These are phyloP conservation scores for Leptogaster cylindrica DNA, from an alignment of 2,888 invertebrate genomes.

Conservation along the genomic window DNA sequence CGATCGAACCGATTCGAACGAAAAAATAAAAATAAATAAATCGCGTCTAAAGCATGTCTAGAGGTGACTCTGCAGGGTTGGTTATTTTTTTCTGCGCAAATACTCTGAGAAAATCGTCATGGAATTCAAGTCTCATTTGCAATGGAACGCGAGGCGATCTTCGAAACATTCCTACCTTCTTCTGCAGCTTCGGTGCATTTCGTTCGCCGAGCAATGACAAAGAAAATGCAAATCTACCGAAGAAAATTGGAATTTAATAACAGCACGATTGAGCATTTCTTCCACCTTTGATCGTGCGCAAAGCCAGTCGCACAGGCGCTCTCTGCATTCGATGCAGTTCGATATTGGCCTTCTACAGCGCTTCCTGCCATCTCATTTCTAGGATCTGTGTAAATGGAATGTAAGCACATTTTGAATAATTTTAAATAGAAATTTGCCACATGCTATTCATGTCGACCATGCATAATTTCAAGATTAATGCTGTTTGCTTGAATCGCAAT, in stretches of 20 bases:
- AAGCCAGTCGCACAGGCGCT: slow-evolving; percentile 8
- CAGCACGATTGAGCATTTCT: slow-evolving; percentile 37
- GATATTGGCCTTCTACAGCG: slow-evolving; percentile 26
- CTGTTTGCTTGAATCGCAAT: neutral
- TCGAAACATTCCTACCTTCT: neutral
- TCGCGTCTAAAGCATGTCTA: slow-evolving; percentile 18
- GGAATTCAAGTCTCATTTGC: no score
- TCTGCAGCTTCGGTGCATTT: slow-evolving; percentile 11
- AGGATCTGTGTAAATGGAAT: slow-evolving; percentile 26
- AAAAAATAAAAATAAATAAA: slow-evolving; percentile 7
- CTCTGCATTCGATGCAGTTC: slow-evolving; percentile 6
- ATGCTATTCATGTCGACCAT: slow-evolving; percentile 27
- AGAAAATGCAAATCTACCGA: slow-evolving; percentile 35
- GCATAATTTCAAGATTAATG: slow-evolving; percentile 1
- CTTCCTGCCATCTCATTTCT: slow-evolving; percentile 28
- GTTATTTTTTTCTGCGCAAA: neutral
- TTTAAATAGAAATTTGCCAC: slow-evolving; percentile 40
- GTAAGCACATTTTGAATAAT: slow-evolving; percentile 41
- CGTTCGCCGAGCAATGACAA: slow-evolving; percentile 1
- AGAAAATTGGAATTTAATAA: slow-evolving; percentile 43
- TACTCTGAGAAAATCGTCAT: slow-evolving; percentile 4
- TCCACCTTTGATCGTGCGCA: slow-evolving; percentile 27
- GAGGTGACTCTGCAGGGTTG: neutral
- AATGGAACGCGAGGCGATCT: neutral
- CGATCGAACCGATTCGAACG: neutral